phyloP scores from a whole-genome alignment of 2,113 vertebrate species.

The Sphaerodactylus townsendi region DNA sequence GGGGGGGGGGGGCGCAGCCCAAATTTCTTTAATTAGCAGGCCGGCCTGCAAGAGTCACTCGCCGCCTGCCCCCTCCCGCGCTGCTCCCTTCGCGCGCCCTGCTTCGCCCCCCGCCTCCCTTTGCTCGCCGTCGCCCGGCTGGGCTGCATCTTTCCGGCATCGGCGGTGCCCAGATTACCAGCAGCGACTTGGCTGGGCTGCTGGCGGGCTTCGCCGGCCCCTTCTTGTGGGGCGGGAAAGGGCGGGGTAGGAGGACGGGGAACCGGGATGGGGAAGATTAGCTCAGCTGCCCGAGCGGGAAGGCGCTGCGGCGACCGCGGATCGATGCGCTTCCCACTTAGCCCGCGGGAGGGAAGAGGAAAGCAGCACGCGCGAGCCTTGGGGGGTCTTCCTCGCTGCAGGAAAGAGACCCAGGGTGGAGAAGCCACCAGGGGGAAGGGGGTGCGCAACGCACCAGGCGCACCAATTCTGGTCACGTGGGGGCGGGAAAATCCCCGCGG shows the following conservation, averaged over 20 bases:
- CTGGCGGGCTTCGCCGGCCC: constrained; percentile 14
- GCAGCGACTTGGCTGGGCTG: neutral
- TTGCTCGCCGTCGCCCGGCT: neutral
- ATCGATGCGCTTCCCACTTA: neutral
- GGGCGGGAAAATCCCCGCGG: no score
- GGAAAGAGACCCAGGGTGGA: neutral
- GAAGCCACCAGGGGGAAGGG: no score
- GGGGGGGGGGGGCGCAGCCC: constrained; percentile 14
- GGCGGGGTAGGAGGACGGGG: constrained; percentile 23
- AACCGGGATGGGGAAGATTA: constrained; percentile 8
- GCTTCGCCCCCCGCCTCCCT: neutral
- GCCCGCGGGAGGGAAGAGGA: no score
- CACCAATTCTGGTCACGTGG: no score
- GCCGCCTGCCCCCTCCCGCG: neutral
- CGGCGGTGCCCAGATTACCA: neutral
- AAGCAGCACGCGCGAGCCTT: neutral
- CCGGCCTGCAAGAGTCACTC: constrained; percentile 38
- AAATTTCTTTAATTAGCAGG: constrained; percentile 62
- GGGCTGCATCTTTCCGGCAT: neutral
- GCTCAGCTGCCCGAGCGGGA: constrained; percentile 44
- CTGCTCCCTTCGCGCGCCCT: constrained; percentile 47
- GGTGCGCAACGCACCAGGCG: no score
- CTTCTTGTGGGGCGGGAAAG: constrained; percentile 33
- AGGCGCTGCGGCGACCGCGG: neutral
- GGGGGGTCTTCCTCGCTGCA: neutral